Evolutionary conservation across 2,797 vertebrate species (phyloP), one percentile per base, ranked within the genome.

Genomic region (Bufotes viridis): DNA sequence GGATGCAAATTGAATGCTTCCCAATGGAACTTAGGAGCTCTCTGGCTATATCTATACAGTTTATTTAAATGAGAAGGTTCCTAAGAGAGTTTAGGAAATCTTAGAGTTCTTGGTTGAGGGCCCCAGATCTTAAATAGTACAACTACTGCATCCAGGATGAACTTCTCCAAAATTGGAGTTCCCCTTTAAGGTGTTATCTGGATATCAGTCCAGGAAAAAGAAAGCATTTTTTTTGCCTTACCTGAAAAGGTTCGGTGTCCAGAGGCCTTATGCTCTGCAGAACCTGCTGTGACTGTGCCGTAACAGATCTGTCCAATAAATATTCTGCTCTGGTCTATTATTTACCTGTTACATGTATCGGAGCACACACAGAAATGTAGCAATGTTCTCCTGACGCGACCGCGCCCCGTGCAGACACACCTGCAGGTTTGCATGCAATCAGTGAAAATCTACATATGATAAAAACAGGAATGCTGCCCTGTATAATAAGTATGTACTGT

Each of bases 381-480:
- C 69, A 88, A 85, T 86, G 67, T 86, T 65, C 51, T 78, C 29
- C 84, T 78, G 79, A 89, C 78, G 78, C 83, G 84, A 22, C 88
- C 88, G 84, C 88, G 53, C 88, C 88, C 88, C 78, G 57, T 58
- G 70, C 84, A 67, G 88, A 89, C 88, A 89, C 88, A 89, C 88
- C 88, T 89, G 88, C 84, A 86, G 79, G 65, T 69, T 82, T 89
- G 88, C 84, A 89, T 89, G 88, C 88, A 89, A 89, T 89, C 88
- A 75, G 79, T 81, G 42, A 69, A 80, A 89, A 89, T 89, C 88
- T 89, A 86, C 88, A 89, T 89, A 89, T 82, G 88, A 89, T 89
- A 89, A 89, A 88, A 89, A 89, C 88, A 82, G 84, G 88, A 89
- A 89, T 89, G 88, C 70, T 60, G 75, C 55, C 67, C 84, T 86